Evolutionary conservation across 2,888 invertebrate genomes (phyloP).

Genomic region (Allacma fusca): DNA sequence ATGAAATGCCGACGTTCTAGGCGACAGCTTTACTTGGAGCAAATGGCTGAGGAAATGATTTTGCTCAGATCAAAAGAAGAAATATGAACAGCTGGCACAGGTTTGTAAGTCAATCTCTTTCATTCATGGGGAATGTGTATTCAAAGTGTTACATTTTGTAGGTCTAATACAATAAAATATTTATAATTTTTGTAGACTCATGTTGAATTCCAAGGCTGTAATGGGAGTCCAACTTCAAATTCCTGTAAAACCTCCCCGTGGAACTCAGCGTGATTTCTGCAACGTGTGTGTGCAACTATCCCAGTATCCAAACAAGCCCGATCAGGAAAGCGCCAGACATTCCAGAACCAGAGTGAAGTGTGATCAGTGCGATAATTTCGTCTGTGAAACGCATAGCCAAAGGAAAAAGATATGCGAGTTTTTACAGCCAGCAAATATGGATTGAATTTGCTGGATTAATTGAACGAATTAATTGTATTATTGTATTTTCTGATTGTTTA

Average conservation of each 20-base stretch:
- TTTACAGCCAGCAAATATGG: too few species aligned
- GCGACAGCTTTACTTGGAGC: not conserved
- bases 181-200: not conserved
- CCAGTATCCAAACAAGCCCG: too few species aligned
- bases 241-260: not conserved
- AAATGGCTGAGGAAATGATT: not conserved
- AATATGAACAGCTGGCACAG: not conserved
- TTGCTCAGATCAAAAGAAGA: not conserved
- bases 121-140: not conserved
- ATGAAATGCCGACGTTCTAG: not conserved
- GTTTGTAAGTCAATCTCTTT: not conserved
- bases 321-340: too few species aligned
- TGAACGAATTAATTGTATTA: too few species aligned
- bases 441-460: too few species aligned
- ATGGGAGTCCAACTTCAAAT: not conserved
- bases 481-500: too few species aligned
- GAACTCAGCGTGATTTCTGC: not conserved
- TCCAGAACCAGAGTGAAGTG: too few species aligned
- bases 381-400: too few species aligned
- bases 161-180: too few species aligned
- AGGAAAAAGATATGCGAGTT: too few species aligned
- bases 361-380: too few species aligned
- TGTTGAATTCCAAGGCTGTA: not conserved
- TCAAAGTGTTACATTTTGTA: not conserved
- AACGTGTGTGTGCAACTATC: not conserved